Conservation (phyloP, 2,888 invertebrate species). For the Pyralis farinalis region DNA sequence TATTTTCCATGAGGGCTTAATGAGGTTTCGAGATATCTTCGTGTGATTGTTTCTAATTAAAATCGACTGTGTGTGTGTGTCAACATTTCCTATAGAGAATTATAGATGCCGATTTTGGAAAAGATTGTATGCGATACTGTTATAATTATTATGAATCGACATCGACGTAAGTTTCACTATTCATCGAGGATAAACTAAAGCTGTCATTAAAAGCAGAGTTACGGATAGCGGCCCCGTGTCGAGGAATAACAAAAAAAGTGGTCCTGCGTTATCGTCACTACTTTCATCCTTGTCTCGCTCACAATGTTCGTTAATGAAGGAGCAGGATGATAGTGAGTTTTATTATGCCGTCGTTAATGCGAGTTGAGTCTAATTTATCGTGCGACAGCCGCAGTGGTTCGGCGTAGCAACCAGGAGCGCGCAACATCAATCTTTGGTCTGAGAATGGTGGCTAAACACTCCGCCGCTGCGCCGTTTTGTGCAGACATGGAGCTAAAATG, state of each 20-base stretch:
- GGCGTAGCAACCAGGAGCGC: slow-evolving; percentile 48
- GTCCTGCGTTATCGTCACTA: slow-evolving; percentile 53
- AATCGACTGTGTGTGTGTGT: slow-evolving; percentile 1
- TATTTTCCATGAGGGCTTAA: slow-evolving; percentile 60
- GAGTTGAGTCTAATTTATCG: slow-evolving; percentile 75
- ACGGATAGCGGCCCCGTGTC: slow-evolving; percentile 61
- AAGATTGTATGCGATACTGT: slow-evolving; percentile 1
- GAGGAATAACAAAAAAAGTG: slow-evolving; percentile 69
- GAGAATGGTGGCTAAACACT: slow-evolving; percentile 45
- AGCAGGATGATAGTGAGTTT: slow-evolving; percentile 59
- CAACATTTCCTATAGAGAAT: neutral
- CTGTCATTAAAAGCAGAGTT: slow-evolving; percentile 63
- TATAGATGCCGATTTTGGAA: neutral
- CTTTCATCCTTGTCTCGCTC: slow-evolving; percentile 56
- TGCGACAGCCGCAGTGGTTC: slow-evolving; percentile 69
- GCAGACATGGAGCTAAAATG: slow-evolving; percentile 33
- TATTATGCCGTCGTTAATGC: slow-evolving; percentile 62
- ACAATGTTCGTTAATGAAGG: slow-evolving; percentile 40
- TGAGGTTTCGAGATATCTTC: slow-evolving; percentile 31
- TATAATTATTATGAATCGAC: slow-evolving; percentile 2
- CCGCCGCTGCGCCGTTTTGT: slow-evolving; percentile 23
- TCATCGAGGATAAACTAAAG: slow-evolving; percentile 25
- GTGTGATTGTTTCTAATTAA: slow-evolving; percentile 25
- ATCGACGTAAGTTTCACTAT: slow-evolving; percentile 6
- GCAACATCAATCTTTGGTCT: slow-evolving; percentile 67